Base-by-base conservation (phyloP, 1,140 invertebrate species). In the Carposina sasakii region DNA sequence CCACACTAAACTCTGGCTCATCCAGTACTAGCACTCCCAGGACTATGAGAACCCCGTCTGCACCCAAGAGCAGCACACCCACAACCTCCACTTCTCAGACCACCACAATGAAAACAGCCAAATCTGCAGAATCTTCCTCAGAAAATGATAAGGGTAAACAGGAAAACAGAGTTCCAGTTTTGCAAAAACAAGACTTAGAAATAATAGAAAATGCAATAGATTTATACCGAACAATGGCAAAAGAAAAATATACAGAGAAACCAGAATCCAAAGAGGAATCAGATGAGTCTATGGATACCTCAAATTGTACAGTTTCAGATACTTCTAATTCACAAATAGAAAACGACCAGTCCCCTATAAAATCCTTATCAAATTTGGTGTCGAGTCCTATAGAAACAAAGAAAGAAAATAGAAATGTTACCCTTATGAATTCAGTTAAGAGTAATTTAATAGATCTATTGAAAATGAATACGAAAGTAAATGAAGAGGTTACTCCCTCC, bases 1-100 rank as follows among this genome's bases (percentile, higher is more conserved):
- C 94, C 34, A 96, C 95, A 10, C 90, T 96, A 2, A 88, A 87
- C 65, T 83, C 87, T 12, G 54, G 66, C 55, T 63, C 73, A 19
- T 63, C 70, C 5, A 57, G 63, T 50, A 48, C 49, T 33, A 58
- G 54, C 62, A n/a, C n/a, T n/a, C n/a, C n/a, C n/a, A 66, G 67
- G 52, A 86, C 79, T n/a, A 50, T 79, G 26, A 67, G 67, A 48
- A 75, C 71, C 15, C 76, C 76, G 26, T 73, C 76, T 36, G 71
- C 76, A 28, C 58, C 67, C 26, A 81, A 78, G 49, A 64, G 36
- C 54, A 52, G 72, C 37, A 54, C 60, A 46, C 33, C 56, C 28
- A 53, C 66, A 40, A 43, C 52, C 37, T 60, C 68, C 44, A 63
- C 64, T 48, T 83, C 74, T 56, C 75, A 76, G 48, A 57, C 51